Evolutionary conservation across 2,113 vertebrate species (phyloP).

Genomic region (Syrrhaptes paradoxus): DNA sequence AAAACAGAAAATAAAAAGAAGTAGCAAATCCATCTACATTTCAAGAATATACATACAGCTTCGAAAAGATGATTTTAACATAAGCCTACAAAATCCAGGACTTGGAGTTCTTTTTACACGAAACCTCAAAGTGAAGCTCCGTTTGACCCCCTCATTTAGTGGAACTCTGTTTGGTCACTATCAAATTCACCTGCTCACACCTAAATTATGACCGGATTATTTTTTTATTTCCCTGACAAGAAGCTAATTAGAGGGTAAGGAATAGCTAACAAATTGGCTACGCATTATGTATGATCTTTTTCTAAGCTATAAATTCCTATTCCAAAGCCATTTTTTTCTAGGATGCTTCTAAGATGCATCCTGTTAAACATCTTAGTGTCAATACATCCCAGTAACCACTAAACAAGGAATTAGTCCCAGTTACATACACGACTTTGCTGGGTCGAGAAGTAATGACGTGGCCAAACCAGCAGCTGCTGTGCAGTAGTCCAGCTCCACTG

Average conservation of each 20-base stretch:
- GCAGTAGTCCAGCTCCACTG: not conserved
- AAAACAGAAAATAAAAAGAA: not conserved
- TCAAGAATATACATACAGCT: not conserved
- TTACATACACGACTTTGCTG: not conserved
- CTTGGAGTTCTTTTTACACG: not conserved
- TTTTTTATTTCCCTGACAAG: not conserved
- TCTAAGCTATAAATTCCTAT: not conserved
- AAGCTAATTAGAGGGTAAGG: not conserved
- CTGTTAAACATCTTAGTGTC: not conserved
- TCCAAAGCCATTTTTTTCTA: not conserved
- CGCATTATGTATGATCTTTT: not conserved
- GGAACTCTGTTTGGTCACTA: not conserved
- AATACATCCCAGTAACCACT: not conserved
- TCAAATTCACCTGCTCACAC: not conserved
- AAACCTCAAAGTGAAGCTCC: not conserved
- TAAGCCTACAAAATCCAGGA: not conserved
- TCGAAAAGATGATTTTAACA: accelerated
- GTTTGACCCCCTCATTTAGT: not conserved
- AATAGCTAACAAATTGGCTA: too few species aligned
- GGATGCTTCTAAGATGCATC: not conserved
- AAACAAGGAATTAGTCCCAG: not conserved
- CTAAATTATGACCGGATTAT: not conserved
- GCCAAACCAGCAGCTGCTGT: not conserved
- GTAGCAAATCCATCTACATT: not conserved
- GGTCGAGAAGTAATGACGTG: not conserved